These are phyloP conservation scores for Tenualosa ilisha DNA, from an alignment of 2,797 vertebrate genomes.

Conservation along the genomic window DNA sequence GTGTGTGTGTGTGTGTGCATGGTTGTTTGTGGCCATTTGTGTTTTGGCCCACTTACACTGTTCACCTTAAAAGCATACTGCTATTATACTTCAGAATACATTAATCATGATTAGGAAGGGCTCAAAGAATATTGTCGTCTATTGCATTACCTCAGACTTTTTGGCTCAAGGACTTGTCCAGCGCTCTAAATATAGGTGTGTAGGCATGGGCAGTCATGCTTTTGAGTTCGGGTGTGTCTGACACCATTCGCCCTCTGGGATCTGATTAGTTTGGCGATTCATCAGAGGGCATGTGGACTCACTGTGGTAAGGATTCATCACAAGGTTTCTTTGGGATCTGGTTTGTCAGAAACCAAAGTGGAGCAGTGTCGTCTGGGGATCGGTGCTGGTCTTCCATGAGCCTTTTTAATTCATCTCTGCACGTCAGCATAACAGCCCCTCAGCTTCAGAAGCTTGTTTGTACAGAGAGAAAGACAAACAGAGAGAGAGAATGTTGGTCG, in stretches of 20 bases:
- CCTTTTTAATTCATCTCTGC: conserved; percentile 35
- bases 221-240: conserved; percentile 30
- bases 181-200: conserved; percentile 38
- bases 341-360: conserved; percentile 24
- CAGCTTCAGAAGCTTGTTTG: conserved; percentile 34
- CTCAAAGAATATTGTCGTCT: background rate
- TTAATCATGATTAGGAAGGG: background rate
- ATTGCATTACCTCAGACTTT: background rate
- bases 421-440: conserved; percentile 24
- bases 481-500: background rate
- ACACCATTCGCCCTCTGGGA: conserved; percentile 30
- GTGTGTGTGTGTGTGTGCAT: background rate
- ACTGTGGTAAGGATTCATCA: conserved; percentile 23
- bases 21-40: background rate
- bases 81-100: background rate
- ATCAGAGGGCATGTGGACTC: conserved; percentile 29
- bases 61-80: conserved; percentile 1
- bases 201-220: conserved; percentile 28
- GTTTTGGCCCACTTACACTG: background rate
- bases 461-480: conserved; percentile 24
- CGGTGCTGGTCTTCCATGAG: conserved; percentile 12
- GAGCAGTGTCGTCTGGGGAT: conserved; percentile 1
- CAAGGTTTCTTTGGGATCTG: conserved; percentile 24
- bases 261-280: conserved; percentile 42
- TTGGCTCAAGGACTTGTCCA: conserved; percentile 22